Conservation (phyloP, 64 coral and sea anemone genomes). For the Pocillopora verrucosa region DNA sequence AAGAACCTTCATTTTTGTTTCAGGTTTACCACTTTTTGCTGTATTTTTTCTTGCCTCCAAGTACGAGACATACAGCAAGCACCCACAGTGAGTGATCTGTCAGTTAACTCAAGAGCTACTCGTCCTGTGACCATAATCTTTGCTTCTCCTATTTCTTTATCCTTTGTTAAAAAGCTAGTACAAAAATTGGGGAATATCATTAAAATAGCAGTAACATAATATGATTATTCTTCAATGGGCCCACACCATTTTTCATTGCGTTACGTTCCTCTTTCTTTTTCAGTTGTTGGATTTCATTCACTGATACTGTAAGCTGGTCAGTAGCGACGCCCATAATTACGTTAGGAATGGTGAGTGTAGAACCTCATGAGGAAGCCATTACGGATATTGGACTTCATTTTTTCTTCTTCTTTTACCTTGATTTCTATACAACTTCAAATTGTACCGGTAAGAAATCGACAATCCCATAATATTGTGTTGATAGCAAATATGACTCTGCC, state of each 20-base stretch:
- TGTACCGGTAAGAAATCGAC: too few relatives aligned
- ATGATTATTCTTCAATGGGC: too few relatives aligned
- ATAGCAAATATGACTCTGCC: too few relatives aligned
- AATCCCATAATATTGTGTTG: too few relatives aligned
- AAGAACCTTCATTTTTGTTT: background rate
- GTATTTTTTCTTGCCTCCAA: conserved; percentile 18
- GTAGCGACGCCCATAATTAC: conserved; percentile 29
- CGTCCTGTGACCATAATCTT: background rate
- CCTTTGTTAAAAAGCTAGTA: too few relatives aligned
- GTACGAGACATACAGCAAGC: conserved; percentile 3
- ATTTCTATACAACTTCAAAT: too few relatives aligned
- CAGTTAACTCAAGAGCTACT: background rate
- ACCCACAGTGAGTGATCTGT: conserved; percentile 26
- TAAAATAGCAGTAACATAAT: too few relatives aligned
- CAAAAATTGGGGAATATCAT: too few relatives aligned
- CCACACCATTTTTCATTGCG: background rate
- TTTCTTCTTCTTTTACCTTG: too few relatives aligned
- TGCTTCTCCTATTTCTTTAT: too few relatives aligned
- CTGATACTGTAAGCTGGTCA: conserved; percentile 5
- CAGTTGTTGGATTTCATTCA: conserved; percentile 40
- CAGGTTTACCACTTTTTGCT: conserved; percentile 19
- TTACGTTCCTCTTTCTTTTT: background rate
- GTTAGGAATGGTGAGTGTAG: conserved; percentile 17
- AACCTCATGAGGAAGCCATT: background rate
- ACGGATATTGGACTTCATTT: background rate